Evolutionary conservation across 1,140 invertebrate genomes (phyloP).

Genomic region (Ceratosolen solmsi): DNA sequence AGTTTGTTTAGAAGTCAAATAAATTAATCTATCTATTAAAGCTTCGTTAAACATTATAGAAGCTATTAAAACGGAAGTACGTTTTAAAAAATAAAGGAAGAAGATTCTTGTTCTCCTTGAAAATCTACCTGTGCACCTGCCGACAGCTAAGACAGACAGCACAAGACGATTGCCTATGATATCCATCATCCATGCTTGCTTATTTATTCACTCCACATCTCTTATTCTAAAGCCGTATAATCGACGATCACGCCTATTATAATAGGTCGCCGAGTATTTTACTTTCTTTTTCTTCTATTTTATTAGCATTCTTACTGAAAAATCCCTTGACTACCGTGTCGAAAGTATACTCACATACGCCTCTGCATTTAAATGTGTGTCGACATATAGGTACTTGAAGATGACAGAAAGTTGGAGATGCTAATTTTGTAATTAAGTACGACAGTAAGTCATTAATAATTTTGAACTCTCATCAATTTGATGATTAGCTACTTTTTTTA

Average conservation of each 20-base stretch:
- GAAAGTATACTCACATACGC: not conserved
- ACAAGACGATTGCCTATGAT: conserved; percentile 53
- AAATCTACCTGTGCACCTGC: conserved; percentile 42
- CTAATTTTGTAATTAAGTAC: conserved; percentile 45
- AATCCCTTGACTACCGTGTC: conserved; percentile 3
- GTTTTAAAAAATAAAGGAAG: not conserved
- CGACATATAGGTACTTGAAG: no score
- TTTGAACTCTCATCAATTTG: conserved; percentile 49
- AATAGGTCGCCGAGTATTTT: conserved; percentile 29
- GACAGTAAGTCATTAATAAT: conserved; percentile 51
- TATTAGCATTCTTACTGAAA: not conserved
- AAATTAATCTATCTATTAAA: not conserved
- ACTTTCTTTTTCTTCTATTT: not conserved
- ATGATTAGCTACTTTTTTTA: conserved; percentile 22
- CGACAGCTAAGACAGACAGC: conserved; percentile 49
- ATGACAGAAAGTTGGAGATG: conserved; percentile 19
- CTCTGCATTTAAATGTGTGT: not conserved
- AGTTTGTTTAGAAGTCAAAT: not conserved
- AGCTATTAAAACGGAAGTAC: not conserved
- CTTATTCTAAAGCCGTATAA: conserved; percentile 40
- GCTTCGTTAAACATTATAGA: not conserved
- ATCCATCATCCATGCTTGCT: conserved; percentile 51
- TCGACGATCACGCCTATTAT: conserved; percentile 51
- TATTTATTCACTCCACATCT: not conserved
- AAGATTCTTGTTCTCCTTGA: not conserved